Evolutionary conservation across 2,113 vertebrate genomes (phyloP).

Genomic region (Zosterops borbonicus): DNA sequence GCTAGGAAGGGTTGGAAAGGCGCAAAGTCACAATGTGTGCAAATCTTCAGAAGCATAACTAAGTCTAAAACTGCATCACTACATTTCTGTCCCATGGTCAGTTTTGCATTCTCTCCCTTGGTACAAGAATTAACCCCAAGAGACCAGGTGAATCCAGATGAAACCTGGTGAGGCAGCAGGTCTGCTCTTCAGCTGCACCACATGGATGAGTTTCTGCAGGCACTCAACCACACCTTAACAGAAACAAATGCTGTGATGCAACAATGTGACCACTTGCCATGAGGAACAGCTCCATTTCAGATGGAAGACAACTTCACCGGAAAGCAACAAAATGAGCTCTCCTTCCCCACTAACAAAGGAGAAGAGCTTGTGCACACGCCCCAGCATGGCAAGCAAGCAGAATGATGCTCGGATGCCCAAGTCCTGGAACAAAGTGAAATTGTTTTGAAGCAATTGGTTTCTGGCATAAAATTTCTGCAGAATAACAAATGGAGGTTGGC

Average conservation of each 20-base stretch:
- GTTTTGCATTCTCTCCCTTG: not conserved
- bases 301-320: fast-evolving
- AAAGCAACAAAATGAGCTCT: not conserved
- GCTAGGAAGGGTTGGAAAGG: not conserved
- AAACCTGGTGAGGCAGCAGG: fast-evolving
- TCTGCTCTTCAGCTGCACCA: fast-evolving
- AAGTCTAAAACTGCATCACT: not conserved
- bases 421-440: not conserved
- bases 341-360: fast-evolving
- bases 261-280: not conserved
- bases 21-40: not conserved
- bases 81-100: not conserved
- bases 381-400: fast-evolving
- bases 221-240: not conserved
- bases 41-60: not conserved
- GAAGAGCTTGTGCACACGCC: fast-evolving
- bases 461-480: conserved; percentile 3
- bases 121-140: not conserved
- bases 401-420: fast-evolving
- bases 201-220: not conserved
- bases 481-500: conserved; percentile 31
- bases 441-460: conserved; percentile 31
- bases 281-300: not conserved
- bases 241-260: not conserved
- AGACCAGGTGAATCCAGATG: not conserved